Evolutionary conservation across 2,113 vertebrate species (phyloP).

Genomic region (Pantherophis guttatus): DNA sequence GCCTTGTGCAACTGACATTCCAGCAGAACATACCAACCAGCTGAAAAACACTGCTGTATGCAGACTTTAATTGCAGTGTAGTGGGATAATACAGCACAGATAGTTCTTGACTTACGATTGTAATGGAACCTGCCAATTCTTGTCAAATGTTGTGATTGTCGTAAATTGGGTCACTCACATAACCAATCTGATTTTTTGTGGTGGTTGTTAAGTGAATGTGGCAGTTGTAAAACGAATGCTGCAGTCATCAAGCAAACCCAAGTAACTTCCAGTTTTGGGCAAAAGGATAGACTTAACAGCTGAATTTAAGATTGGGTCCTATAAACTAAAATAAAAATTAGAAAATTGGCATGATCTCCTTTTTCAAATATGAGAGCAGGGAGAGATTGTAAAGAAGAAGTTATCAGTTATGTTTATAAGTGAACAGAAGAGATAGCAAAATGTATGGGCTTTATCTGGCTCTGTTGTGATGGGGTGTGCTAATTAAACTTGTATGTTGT

Average conservation of each 20-base stretch:
- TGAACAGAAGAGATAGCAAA: background rate
- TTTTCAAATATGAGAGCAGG: background rate
- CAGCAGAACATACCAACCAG: background rate
- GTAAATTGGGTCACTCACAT: background rate
- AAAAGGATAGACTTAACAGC: background rate
- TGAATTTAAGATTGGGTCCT: background rate
- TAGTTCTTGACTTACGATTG: background rate
- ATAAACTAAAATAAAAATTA: background rate
- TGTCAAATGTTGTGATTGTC: background rate
- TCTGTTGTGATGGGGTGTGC: background rate
- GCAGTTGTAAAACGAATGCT: too few species aligned
- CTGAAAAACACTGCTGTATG: background rate
- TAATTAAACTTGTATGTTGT: background rate
- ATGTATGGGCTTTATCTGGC: background rate
- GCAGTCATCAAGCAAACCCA: background rate
- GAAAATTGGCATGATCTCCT: background rate
- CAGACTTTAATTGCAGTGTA: background rate
- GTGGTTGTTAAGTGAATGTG: background rate
- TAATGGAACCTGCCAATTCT: background rate
- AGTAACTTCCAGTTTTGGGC: background rate
- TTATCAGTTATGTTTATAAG: background rate
- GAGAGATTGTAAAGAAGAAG: background rate
- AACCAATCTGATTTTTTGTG: background rate
- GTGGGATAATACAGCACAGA: background rate
- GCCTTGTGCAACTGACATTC: background rate